phyloP scores from a whole-genome alignment of 1,140 invertebrate genomes.

The Drosophila sechellia region DNA sequence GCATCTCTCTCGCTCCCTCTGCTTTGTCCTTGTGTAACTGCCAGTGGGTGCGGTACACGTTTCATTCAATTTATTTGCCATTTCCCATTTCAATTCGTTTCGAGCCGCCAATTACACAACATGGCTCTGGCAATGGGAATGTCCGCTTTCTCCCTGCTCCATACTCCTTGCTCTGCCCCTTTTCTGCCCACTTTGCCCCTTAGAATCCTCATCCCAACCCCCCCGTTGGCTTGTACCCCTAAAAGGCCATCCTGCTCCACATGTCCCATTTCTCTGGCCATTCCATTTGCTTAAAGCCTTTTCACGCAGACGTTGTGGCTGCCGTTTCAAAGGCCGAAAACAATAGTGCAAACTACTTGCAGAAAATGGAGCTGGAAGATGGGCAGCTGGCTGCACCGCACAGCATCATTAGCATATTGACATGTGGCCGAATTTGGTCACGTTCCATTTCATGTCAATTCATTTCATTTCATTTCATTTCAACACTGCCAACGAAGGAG shows the following conservation, averaged over 20 bases:
- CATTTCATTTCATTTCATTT: slow-evolving; percentile 73
- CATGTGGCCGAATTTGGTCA: slow-evolving; percentile 81
- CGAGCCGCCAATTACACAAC: slow-evolving; percentile 76
- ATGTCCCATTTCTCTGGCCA: slow-evolving; percentile 32
- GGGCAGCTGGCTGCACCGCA: slow-evolving; percentile 22
- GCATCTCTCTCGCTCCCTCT: not conserved
- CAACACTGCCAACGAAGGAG: slow-evolving; percentile 54
- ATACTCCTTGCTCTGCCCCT: not conserved
- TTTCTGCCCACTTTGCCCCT: not conserved
- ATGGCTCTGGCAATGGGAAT: slow-evolving; percentile 47
- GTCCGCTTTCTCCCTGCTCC: not conserved
- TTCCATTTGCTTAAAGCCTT: slow-evolving; percentile 45
- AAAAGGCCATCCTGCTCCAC: not conserved
- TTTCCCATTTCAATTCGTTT: slow-evolving; percentile 81
- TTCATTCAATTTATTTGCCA: slow-evolving; percentile 81
- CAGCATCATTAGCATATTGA: slow-evolving; percentile 80
- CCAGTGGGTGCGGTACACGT: slow-evolving; percentile 52
- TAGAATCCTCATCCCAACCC: not conserved
- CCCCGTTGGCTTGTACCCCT: not conserved
- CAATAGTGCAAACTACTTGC: slow-evolving; percentile 2
- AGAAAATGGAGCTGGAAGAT: too few relatives aligned
- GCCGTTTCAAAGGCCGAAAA: slow-evolving; percentile 4
- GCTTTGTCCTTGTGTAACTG: not conserved
- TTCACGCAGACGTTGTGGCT: slow-evolving; percentile 11
- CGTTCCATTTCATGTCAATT: slow-evolving; percentile 81